phyloP scores from a whole-genome alignment of 2,797 vertebrate genomes.

The Gephyroberyx darwinii region DNA sequence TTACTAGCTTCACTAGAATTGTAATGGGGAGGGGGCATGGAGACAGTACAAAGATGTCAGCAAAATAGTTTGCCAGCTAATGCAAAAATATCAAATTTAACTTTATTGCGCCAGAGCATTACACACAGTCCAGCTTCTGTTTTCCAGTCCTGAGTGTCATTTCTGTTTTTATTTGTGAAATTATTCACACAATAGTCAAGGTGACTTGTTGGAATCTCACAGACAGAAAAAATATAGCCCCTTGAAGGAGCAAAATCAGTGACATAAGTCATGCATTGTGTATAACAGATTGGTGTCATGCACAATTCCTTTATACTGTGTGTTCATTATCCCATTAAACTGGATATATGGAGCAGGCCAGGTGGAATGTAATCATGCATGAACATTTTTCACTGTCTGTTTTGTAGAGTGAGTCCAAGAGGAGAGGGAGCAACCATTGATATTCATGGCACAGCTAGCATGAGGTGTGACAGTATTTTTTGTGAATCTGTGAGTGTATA shows the following conservation, averaged over 20 bases:
- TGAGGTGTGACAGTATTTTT: slow-evolving; percentile 77
- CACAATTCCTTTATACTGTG: slow-evolving; percentile 70
- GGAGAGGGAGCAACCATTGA: slow-evolving; percentile 72
- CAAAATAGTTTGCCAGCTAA: slow-evolving; percentile 53
- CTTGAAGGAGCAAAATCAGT: slow-evolving; percentile 70
- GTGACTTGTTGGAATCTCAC: slow-evolving; percentile 76
- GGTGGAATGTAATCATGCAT: slow-evolving; percentile 74
- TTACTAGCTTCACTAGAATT: slow-evolving; percentile 31
- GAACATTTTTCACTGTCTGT: slow-evolving; percentile 76
- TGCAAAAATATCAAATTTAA: slow-evolving; percentile 52
- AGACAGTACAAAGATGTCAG: slow-evolving; percentile 56
- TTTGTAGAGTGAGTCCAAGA: slow-evolving; percentile 75
- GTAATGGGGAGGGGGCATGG: slow-evolving; percentile 23
- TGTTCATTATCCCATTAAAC: slow-evolving; percentile 77
- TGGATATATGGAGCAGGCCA: slow-evolving; percentile 68
- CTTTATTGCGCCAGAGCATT: slow-evolving; percentile 27
- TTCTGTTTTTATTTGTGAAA: slow-evolving; percentile 69
- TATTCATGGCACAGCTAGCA: slow-evolving; percentile 76
- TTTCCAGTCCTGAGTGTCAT: slow-evolving; percentile 51
- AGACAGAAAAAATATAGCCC: slow-evolving; percentile 64
- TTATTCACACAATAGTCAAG: slow-evolving; percentile 73
- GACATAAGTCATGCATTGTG: slow-evolving; percentile 69
- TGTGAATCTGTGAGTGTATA: slow-evolving; percentile 73
- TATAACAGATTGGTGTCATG: slow-evolving; percentile 68
- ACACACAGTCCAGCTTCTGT: slow-evolving; percentile 51